Base-by-base conservation (phyloP, 1,140 invertebrate genomes). In the Formica exsecta region DNA sequence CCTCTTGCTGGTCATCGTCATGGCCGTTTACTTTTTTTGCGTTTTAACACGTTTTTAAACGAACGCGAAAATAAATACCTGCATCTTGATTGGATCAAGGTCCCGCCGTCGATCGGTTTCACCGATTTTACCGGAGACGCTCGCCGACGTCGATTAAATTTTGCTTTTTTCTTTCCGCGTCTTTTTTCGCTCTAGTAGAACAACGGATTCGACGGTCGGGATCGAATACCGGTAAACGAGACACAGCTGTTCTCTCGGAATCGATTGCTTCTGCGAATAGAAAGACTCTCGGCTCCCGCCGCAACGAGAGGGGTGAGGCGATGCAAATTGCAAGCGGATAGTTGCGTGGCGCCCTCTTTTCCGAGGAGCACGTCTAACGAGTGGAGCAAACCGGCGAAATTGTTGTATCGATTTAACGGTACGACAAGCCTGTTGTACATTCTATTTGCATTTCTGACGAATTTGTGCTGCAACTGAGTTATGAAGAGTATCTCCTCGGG, bases 21-120 rank as follows among this genome's bases (percentile, higher is more conserved):
- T 80, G 48, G 65, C 32, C 59, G 77, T 44, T 86, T 71, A 85
- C 83, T 89, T 86, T 91, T 51, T 92, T 90, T 92, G 79, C 86
- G 89, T 90, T 92, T 93, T 91, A 91, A 89, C 87, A 86, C 86
- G 81, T 88, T 91, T 92, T 93, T 92, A 87, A 92, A 91, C 83
- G 87, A 48, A 90, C 68, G 85, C 71, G 85, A 87, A 92, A 89
- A 91, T 91, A 92, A 91, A 91, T 90, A 81, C 32, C 77, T 19
- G 61, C 84, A 73, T 83, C 85, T 64, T 83, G 85, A 91, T 92
- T 87, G 83, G 86, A 86, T 91, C 90, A 81, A 70, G 62, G 66
- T 57, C 62, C 32, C 59, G 38, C 32, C n/a, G 87, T 64, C 87
- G 86, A 91, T 88, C 85, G 84, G 81, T 59, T 76, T 44, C 75